Conservation (phyloP, 2,888 invertebrate genomes). For the Bibio marci region DNA sequence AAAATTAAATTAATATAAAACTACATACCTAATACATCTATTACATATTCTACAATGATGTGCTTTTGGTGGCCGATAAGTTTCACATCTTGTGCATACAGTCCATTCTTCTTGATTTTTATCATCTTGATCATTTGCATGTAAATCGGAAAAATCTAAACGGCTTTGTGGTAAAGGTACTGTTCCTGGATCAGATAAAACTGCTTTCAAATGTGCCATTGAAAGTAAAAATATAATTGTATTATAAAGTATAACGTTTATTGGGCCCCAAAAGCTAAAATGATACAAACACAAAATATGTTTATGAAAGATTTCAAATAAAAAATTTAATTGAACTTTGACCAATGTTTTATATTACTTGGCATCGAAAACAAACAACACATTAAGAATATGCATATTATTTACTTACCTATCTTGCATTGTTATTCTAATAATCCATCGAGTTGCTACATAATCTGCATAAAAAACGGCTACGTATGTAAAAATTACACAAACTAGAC, state of each 20-base stretch:
- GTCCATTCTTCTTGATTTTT: conserved; percentile 54
- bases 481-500: conserved; percentile 60
- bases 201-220: conserved; percentile 67
- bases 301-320: neutral
- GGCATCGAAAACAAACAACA: neutral
- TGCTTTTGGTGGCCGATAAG: conserved; percentile 54
- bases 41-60: conserved; percentile 81
- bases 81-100: conserved; percentile 63
- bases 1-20: too few relatives aligned
- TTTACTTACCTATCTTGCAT: neutral
- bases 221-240: conserved; percentile 53
- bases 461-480: conserved; percentile 68
- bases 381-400: neutral
- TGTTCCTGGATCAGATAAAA: conserved; percentile 76
- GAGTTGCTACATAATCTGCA: conserved; percentile 66
- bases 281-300: neutral
- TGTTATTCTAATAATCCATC: neutral
- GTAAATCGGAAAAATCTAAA: conserved; percentile 66
- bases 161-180: conserved; percentile 50
- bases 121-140: conserved; percentile 30
- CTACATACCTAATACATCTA: conserved; percentile 43
- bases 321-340: neutral
- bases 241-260: conserved; percentile 66
- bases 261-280: conserved; percentile 48
- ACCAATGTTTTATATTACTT: neutral